phyloP scores from a whole-genome alignment of 2,113 vertebrate species.

The Cyprinus carpio region DNA sequence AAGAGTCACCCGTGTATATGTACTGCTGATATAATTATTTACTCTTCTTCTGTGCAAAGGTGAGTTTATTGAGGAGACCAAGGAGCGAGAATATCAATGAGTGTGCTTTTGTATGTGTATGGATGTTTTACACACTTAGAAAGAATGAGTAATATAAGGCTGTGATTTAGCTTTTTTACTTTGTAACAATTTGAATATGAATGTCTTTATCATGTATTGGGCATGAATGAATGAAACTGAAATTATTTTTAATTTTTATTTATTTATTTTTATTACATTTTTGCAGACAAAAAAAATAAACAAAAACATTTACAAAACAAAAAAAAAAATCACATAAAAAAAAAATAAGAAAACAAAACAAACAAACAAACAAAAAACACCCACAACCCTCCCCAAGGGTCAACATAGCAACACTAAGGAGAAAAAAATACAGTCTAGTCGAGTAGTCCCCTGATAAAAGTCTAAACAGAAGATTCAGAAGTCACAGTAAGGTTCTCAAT shows the following conservation, averaged over 20 bases:
- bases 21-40: conserved; percentile 72
- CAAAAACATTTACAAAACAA: too few species aligned
- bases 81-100: conserved; percentile 49
- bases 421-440: too few species aligned
- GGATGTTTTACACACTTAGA: conserved; percentile 26
- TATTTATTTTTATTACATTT: too few species aligned
- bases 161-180: conserved; percentile 28
- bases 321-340: too few species aligned
- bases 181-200: conserved; percentile 2
- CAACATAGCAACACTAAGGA: too few species aligned
- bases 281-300: too few species aligned
- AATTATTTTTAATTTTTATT: background rate
- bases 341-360: too few species aligned
- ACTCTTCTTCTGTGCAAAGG: conserved; percentile 66
- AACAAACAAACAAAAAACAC: too few species aligned
- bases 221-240: background rate
- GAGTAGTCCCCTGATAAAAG: too few species aligned
- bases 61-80: conserved; percentile 70
- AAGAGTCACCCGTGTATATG: conserved; percentile 62
- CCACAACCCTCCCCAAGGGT: too few species aligned
- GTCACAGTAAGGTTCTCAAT: too few species aligned
- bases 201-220: conserved; percentile 5
- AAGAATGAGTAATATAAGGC: background rate
- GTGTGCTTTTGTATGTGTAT: conserved; percentile 22
- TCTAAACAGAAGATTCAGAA: too few species aligned